Conservation (phyloP, 2,888 invertebrate genomes). For the Pegoplata infirma region DNA sequence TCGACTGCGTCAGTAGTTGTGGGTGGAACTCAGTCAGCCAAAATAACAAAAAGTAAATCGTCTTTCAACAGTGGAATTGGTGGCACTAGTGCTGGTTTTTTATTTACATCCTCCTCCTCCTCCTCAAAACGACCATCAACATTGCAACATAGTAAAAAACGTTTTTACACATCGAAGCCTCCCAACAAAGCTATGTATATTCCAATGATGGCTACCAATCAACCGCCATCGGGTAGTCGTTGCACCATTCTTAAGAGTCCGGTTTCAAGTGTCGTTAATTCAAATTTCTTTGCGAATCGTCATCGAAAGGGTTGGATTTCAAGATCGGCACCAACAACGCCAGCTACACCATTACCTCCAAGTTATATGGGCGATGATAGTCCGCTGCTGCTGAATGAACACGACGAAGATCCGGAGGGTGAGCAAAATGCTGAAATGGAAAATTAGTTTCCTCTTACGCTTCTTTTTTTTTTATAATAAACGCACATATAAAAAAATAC, state of each 20-base stretch:
- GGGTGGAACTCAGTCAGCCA: conserved; percentile 25
- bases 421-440: conserved; percentile 68
- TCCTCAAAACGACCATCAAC: conserved; percentile 70
- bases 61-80: conserved; percentile 10
- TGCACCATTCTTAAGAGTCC: conserved; percentile 75
- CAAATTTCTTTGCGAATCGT: conserved; percentile 75
- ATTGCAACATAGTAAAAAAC: conserved; percentile 76
- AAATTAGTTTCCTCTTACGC: conserved; percentile 30
- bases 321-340: conserved; percentile 89
- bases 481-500: too few relatives aligned
- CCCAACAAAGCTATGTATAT: conserved; percentile 86
- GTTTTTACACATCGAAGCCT: conserved; percentile 78
- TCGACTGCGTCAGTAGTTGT: conserved; percentile 38
- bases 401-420: conserved; percentile 79
- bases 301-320: conserved; percentile 83
- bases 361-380: conserved; percentile 83
- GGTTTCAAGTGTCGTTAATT: conserved; percentile 72
- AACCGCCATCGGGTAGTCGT: conserved; percentile 47
- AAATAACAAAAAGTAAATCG: conserved; percentile 44
- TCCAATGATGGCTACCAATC: conserved; percentile 79
- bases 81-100: conserved; percentile 14
- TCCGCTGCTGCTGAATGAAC: conserved; percentile 83
- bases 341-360: conserved; percentile 83
- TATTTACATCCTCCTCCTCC: conserved; percentile 56
- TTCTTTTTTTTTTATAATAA: not conserved